Base-by-base conservation (phyloP, 2,888 invertebrate genomes). In the Cheilosia scutellata region DNA sequence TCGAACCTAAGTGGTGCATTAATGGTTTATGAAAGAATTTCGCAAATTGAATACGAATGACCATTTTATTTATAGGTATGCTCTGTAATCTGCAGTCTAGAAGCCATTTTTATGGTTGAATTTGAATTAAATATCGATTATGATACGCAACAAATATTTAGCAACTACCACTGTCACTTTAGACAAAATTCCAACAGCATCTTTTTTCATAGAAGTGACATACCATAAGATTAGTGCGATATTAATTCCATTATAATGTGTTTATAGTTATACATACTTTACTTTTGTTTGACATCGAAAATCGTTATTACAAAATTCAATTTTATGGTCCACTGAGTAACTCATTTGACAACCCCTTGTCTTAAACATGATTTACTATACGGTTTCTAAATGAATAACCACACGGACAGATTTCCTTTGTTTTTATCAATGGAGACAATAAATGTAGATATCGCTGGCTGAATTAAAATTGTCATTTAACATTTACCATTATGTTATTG, bases 21-120 rank as follows among this genome's bases (percentile, higher is more conserved):
- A 62, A 51, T 40, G 62, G 16, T 71, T 58, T 60, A 16, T 11
- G 11, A n/a, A 13, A 0, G n/a, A 47, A 71, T 5, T 47, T 29
- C 27, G 13, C 5, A 16, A 16, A 31, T 63, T 29, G 0, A 16
- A 63, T 31, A 44, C 11, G 40, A 33, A 57, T 42, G 60, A 53
- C 42, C 42, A 62, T 72, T 42, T 62, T 27, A 51, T 51, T 29
- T 20, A 20, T 20, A 20, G 20, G 53, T 62, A 42, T 62, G 40
- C 53, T 53, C 9, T 49, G 33, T 4, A 37, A 13, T 33, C 33
- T 13, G 2, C 13, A 33, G 47, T 37, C 9, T 9, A 9, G 33
- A 2, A 9, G 33, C 33, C 3, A 9, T 11, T 37, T 37, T 37
- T 7, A 7, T 7, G 7, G 7, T 33, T 33, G 31, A 5, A 6